Base-by-base conservation (phyloP, 2,888 invertebrate species). In the Onthophagus sagittarius region DNA sequence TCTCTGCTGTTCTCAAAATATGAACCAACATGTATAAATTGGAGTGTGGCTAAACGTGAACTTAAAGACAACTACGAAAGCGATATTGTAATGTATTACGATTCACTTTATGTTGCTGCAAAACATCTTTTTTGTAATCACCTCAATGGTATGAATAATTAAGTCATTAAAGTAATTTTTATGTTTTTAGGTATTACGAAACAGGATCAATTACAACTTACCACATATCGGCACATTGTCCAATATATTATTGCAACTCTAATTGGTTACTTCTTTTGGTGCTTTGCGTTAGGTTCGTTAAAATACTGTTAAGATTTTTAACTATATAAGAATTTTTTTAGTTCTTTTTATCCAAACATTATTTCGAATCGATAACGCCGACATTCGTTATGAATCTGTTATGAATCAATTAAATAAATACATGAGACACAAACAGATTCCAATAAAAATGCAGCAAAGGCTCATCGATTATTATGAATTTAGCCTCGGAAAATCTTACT, bases 401-500 rank as follows among this genome's bases (percentile, higher is more conserved):
- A 72, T 75, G 71, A 75, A 75, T 32, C 73, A 75, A 23, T 33
- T 75, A 31, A 70, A 64, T 13, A 69, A 75, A 11, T 75, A 75
- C 70, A 75, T 75, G 75, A 62, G 73, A 14, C 75, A 75, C 14
- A 73, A 73, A 9, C 71, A 75, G n/a, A 15, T 75, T 9, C 75
- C 75, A 6, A 32, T 75, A 5, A 5, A 39, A 9, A 71, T 75
- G 71, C 75, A 75, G 13, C 71, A 71, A 15, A 62, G 75, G 4
- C 62, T 75, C n/a, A 13, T 73, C 13, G 71, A 75, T 13, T 75
- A 75, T 53, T 84, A 83, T 73, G 80, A 83, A 71, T 86, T 85
- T 73, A 82, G 83, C 53, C 83, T 81, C 69, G 84, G 83, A 69
- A 85, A 82, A 63, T 80, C 81, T 62, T 84, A 85, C 73, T 84